These are phyloP conservation scores for Alligator sinensis DNA, from an alignment of 2,113 vertebrate genomes.

Conservation along the genomic window DNA sequence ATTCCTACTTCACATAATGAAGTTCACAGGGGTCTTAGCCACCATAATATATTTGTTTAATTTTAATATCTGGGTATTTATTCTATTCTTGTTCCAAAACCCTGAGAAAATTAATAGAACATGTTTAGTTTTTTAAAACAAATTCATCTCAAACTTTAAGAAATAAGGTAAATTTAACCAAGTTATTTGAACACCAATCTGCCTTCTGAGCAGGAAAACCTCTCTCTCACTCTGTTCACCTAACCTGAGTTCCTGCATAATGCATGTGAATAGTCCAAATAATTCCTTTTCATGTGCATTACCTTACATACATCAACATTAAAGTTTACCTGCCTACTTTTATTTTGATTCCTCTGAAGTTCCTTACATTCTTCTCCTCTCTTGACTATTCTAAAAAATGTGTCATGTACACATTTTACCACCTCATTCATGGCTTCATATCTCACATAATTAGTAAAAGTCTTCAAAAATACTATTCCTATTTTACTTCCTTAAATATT, in stretches of 20 bases:
- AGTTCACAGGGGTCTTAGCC: not conserved
- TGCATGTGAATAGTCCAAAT: not conserved
- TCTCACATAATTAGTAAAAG: not conserved
- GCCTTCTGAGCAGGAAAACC: not conserved
- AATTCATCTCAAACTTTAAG: not conserved
- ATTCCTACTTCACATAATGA: too few relatives aligned
- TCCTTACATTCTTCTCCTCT: not conserved
- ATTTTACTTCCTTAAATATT: not conserved
- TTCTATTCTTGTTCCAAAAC: not conserved
- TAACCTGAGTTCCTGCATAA: not conserved
- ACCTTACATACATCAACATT: not conserved
- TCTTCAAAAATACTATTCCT: not conserved
- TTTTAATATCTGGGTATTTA: not conserved
- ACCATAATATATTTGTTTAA: not conserved
- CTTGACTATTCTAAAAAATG: not conserved
- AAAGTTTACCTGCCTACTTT: rapidly evolving
- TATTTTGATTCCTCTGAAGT: not conserved
- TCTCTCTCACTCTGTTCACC: not conserved
- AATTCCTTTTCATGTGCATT: not conserved
- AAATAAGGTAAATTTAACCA: not conserved
- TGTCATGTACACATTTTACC: not conserved
- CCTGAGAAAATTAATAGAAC: not conserved
- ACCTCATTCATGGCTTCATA: not conserved
- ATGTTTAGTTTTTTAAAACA: not conserved
- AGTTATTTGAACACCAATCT: not conserved